Base-by-base conservation (phyloP, 2,888 invertebrate species). In the Tribolium freemani region DNA sequence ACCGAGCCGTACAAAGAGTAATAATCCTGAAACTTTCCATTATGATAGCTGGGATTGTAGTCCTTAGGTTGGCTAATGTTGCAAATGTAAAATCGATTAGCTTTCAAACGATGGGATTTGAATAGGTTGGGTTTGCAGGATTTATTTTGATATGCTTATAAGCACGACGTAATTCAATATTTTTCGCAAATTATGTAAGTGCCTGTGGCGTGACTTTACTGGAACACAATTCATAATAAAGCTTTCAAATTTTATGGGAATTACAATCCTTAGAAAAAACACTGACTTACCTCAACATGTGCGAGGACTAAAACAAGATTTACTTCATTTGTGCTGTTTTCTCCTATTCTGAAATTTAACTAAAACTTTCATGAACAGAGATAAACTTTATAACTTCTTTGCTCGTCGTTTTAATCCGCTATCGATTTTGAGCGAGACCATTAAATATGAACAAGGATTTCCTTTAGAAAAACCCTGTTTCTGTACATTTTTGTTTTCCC, bases 71-170 rank as follows among this genome's bases (percentile, higher is more conserved):
- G 13, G 26, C 6, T 48, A 63, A 63, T 50, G 51, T 16, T 13
- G 50, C 11, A 63, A 63, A 50, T 63, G 31, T 30, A 50, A 50
- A 63, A 50, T 63, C 63, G 50, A 63, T 60, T 11, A 48, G 45
- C 48, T 61, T 61, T 58, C 44, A 44, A 58, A 9, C 45, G 31
- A 56, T 11, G 56, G 31, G 31, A 16, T 56, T 38, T 38, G 38
- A 38, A 38, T 38, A 38, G 8, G 1, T 9, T 3, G n/a, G 38
- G 38, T 8, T 38, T n/a, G n/a, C 38, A 38, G 38, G 38, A 38
- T 38, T 38, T 38, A 38, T 38, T 38, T 38, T 56, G 60, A 60
- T 30, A 48, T 60, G 48, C 46, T 26, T 48, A 16, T 46, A 46
- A 48, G 11, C 57, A 45, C 57, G 21, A 16, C n/a, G 16, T 58